A percentile compares a stretch with the other conserved stretches of the same genome.
These are phyloP conservation scores for Tyria jacobaeae DNA, from an alignment of 2,888 invertebrate genomes.

Conservation along the genomic window DNA sequence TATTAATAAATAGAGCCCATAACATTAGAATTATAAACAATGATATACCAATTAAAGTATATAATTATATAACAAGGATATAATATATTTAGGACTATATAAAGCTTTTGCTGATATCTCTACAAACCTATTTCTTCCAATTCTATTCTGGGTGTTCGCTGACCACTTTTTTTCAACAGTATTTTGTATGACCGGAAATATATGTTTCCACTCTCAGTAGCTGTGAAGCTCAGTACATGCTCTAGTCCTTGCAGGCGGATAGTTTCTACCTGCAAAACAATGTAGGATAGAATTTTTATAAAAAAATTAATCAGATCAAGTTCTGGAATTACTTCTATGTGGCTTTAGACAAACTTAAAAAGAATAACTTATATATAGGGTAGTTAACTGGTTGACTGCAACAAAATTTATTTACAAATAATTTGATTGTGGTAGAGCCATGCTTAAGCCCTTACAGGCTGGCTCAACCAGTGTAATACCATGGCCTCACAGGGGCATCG, in stretches of 20 bases:
- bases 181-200: slow-evolving; percentile 93
- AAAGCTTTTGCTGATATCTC: not conserved
- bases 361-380: too few species aligned
- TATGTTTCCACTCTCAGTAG: slow-evolving; percentile 91
- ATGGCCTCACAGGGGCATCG: too few species aligned
- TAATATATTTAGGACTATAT: not conserved
- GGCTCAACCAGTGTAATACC: too few species aligned
- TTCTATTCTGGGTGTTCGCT: slow-evolving; percentile 95
- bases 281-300: not conserved
- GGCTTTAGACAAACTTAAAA: too few species aligned
- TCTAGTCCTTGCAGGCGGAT: slow-evolving; percentile 97
- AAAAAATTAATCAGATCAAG: not conserved
- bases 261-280: slow-evolving; percentile 86
- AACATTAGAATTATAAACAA: too few species aligned
- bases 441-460: too few species aligned
- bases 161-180: slow-evolving; percentile 95
- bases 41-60: too few species aligned
- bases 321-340: not conserved
- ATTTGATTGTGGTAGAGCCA: too few species aligned
- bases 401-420: too few species aligned
- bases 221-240: slow-evolving; percentile 96
- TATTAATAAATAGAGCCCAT: too few species aligned
- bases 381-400: too few species aligned
- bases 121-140: slow-evolving; percentile 93
- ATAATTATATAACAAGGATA: too few species aligned